A percentile compares a stretch with the other conserved stretches of the same genome.
Evolutionary conservation across 2,797 vertebrate genomes (phyloP).

Genomic region (Periophthalmus magnuspinnatus): DNA sequence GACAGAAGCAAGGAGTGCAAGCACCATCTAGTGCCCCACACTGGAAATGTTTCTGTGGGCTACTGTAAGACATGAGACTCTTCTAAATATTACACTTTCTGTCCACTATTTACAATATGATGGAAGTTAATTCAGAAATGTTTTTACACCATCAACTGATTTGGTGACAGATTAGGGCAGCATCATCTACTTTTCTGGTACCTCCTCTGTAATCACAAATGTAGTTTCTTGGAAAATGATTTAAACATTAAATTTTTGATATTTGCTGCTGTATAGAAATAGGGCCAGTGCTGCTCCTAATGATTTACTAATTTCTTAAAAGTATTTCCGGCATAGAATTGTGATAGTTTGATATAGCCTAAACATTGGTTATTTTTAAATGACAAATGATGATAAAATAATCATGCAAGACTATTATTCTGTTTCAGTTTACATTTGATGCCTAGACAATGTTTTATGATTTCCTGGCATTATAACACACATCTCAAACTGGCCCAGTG

Average conservation of each 20-base stretch:
- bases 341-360: background rate
- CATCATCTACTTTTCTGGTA: background rate
- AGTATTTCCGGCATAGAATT: background rate
- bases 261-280: background rate
- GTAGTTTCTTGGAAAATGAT: background rate
- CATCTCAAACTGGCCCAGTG: background rate
- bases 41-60: conserved; percentile 77
- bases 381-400: background rate
- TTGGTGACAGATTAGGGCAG: background rate
- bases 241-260: background rate
- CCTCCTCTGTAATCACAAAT: background rate
- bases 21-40: conserved; percentile 94
- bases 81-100: background rate
- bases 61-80: conserved; percentile 23
- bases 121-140: background rate
- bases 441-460: background rate
- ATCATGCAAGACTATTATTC: background rate
- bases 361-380: background rate
- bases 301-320: background rate
- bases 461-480: background rate
- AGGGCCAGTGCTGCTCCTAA: background rate
- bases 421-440: background rate
- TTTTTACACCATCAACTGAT: background rate
- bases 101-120: background rate
- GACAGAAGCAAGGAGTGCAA: conserved; percentile 82